These are phyloP conservation scores for Pelodytes ibericus DNA, from an alignment of 2,797 vertebrate species.

Conservation along the genomic window DNA sequence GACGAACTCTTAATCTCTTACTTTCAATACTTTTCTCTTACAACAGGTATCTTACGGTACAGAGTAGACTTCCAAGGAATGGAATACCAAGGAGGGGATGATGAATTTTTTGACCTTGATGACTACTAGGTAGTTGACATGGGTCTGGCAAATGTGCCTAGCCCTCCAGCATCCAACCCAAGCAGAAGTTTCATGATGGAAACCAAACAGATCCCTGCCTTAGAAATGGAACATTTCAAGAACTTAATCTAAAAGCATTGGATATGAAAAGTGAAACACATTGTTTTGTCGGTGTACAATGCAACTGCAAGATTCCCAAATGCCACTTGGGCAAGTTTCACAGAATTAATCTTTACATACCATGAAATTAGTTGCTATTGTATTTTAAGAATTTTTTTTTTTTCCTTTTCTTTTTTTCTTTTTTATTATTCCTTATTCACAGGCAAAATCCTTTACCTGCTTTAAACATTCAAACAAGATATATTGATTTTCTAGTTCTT, in stretches of 20 bases:
- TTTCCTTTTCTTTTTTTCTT: slow-evolving; percentile 96
- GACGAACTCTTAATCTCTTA: not conserved
- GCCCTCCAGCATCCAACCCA: slow-evolving; percentile 85
- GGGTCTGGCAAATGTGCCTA: slow-evolving; percentile 82
- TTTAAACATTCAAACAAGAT: slow-evolving; percentile 77
- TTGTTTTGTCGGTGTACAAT: slow-evolving; percentile 82
- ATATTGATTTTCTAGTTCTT: slow-evolving; percentile 70
- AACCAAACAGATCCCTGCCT: slow-evolving; percentile 84
- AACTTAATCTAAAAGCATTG: slow-evolving; percentile 78
- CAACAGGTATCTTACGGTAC: slow-evolving; percentile 97
- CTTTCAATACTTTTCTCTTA: not conserved
- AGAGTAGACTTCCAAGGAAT: slow-evolving; percentile 99
- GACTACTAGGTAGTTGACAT: slow-evolving; percentile 99
- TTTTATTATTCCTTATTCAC: slow-evolving; percentile 97
- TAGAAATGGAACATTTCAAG: slow-evolving; percentile 83
- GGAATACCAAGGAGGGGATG: slow-evolving; percentile 98
- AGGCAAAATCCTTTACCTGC: slow-evolving; percentile 82
- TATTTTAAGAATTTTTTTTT: slow-evolving; percentile 93
- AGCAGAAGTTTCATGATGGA: slow-evolving; percentile 81
- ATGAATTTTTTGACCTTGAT: slow-evolving; percentile 99
- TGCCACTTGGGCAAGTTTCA: slow-evolving; percentile 82
- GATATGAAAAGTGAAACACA: slow-evolving; percentile 75
- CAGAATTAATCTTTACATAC: slow-evolving; percentile 86
- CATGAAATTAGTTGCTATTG: slow-evolving; percentile 97
- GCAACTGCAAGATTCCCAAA: slow-evolving; percentile 82